phyloP scores from a whole-genome alignment of 37 sponge, comb jelly and placozoan genomes.

The Halichondria panicea region DNA sequence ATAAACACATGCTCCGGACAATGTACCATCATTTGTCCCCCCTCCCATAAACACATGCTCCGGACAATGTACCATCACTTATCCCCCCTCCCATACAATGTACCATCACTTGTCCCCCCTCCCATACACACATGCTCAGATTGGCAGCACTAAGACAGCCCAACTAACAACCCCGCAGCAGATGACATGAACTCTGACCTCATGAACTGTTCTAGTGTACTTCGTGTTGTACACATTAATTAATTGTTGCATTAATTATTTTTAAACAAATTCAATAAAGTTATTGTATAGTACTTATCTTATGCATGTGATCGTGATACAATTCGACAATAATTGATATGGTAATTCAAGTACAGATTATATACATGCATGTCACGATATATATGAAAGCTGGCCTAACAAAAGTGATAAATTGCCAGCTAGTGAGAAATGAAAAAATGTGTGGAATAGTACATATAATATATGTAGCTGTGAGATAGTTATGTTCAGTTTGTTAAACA shows the following conservation, averaged over 20 bases:
- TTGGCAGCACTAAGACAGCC: conserved; percentile 55
- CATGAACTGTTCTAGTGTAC: background rate
- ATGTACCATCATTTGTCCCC: too few relatives aligned
- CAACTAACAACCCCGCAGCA: conserved; percentile 6
- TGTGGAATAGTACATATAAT: background rate
- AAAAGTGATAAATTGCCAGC: too few relatives aligned
- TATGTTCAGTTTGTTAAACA: conserved; percentile 2
- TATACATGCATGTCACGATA: too few relatives aligned
- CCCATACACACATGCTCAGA: conserved; percentile 1
- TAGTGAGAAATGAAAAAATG: background rate
- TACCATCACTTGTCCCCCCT: too few relatives aligned
- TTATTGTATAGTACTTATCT: background rate
- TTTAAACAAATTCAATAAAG: too few relatives aligned
- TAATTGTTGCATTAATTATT: background rate
- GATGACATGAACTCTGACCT: background rate
- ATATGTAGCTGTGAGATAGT: background rate
- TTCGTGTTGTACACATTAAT: background rate
- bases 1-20: too few relatives aligned
- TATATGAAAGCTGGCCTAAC: too few relatives aligned
- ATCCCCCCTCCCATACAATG: too few relatives aligned
- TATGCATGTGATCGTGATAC: background rate
- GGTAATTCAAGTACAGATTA: background rate
- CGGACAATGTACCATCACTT: too few relatives aligned
- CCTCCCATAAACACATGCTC: too few relatives aligned
- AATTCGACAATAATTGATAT: background rate